Conservation (phyloP, 1,140 invertebrate genomes). For the Anoplolepis gracilipes region DNA sequence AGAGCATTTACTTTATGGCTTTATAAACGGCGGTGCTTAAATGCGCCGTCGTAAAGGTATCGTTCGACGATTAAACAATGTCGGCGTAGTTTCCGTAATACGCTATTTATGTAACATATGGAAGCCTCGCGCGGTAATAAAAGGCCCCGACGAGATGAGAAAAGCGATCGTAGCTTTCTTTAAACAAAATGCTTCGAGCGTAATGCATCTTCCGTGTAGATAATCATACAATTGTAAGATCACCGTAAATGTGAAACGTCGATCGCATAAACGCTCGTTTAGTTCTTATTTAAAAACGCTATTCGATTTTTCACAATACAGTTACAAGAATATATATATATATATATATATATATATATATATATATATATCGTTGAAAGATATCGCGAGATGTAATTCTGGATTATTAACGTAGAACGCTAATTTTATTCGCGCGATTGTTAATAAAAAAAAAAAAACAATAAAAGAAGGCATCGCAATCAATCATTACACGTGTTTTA, state of each 20-base stretch:
- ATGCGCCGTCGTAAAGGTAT: slow-evolving; percentile 24
- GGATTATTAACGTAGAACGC: neutral
- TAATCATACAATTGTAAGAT: slow-evolving; percentile 31
- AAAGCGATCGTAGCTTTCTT: slow-evolving; percentile 13
- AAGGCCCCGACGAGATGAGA: neutral
- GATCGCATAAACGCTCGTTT: neutral
- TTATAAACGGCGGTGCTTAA: slow-evolving; percentile 25
- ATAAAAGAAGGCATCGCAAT: neutral
- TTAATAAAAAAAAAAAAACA: neutral
- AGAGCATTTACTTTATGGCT: slow-evolving; percentile 12
- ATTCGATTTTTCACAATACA: neutral
- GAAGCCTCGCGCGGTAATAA: neutral
- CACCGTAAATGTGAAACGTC: neutral
- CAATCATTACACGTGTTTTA: neutral
- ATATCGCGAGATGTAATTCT: neutral
- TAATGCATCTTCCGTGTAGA: neutral
- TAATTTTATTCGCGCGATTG: slow-evolving; percentile 5
- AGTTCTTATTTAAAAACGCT: slow-evolving; percentile 25
- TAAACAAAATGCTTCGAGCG: neutral
- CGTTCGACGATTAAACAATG: slow-evolving; percentile 38
- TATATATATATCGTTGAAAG: no score
- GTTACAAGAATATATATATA: neutral
- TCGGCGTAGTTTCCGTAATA: slow-evolving; percentile 29
- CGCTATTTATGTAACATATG: slow-evolving; percentile 12
- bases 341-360: no score